Base-by-base conservation (phyloP, 2,113 vertebrate species). In the Emberiza fucata region DNA sequence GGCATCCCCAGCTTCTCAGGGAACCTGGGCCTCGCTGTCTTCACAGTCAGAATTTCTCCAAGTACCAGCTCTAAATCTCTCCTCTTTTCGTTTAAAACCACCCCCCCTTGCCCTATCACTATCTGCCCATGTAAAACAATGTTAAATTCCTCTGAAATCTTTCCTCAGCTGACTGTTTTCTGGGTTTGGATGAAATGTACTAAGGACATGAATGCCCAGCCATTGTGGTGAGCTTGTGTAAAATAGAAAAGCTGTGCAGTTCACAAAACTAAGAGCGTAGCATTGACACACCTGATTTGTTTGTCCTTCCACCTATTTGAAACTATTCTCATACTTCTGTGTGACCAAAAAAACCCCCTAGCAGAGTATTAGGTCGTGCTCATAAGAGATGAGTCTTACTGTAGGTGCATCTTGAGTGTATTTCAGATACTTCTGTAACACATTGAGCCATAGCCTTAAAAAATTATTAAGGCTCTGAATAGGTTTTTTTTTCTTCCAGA, bases 341-440 rank as follows among this genome's bases (percentile, higher is more conserved):
- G 9, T 40, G 31, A 48, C 3, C 8, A 23, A n/a, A 66, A 66
- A 27, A 81, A 22, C 0, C 0, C 15, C 31, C 15, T 9, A 35
- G 33, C 42, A 75, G 48, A 37, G 2, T 60, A 15, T 44, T 37
- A 51, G 39, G 20, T 45, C 9, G 4, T 53, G 28, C 15, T 65
- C 0, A 0, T 54, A 25, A 37, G 13, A 56, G 44, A 28, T 59
- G 19, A 60, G 7, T 57, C 13, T 78, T 29, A 37, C 57, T 72
- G 17, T 53, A 42, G 37, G n/a, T 90, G 5, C 42, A 39, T 50
- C 48, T 6, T 24, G n/a, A 65, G 19, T 47, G 18, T 57, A 15
- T 56, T 68, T 27, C 29, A 81, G 27, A 4, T 81, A 42, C 57
- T 81, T 29, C 22, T 81, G 35, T 42, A 59, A 25, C 19, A 21